phyloP scores from a whole-genome alignment of 2,888 invertebrate species.

The Helicoverpa assulta region DNA sequence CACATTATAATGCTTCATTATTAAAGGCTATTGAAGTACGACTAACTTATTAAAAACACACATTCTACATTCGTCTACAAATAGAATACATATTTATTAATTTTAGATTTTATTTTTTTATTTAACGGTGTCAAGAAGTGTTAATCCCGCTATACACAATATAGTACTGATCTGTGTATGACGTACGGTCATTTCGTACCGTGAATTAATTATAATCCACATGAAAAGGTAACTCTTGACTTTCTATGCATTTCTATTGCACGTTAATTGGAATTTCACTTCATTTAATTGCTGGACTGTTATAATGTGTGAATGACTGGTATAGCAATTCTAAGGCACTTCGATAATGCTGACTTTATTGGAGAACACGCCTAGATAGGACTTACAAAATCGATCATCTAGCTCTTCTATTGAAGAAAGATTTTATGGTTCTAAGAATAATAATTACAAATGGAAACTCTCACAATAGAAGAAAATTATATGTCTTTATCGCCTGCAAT shows the following conservation, averaged over 20 bases:
- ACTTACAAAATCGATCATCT: no score
- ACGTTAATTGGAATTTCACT: constrained; percentile 46
- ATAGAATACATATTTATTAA: background rate
- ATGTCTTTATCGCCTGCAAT: no score
- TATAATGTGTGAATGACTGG: constrained; percentile 31
- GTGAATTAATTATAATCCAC: constrained; percentile 54
- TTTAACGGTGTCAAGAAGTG: constrained; percentile 30
- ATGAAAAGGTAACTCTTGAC: constrained; percentile 36
- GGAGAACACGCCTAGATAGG: no score
- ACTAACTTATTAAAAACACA: no score
- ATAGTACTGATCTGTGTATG: constrained; percentile 48
- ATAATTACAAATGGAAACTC: no score
- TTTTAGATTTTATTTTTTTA: background rate
- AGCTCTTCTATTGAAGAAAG: no score
- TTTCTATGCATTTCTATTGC: constrained; percentile 44
- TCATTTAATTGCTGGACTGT: constrained; percentile 34
- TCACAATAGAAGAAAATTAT: no score
- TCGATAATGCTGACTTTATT: background rate
- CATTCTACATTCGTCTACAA: no score
- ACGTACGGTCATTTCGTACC: constrained; percentile 39
- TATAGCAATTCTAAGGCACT: constrained; percentile 33
- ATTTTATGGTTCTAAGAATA: no score
- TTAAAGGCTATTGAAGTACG: background rate
- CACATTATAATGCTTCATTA: constrained; percentile 12
- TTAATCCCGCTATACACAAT: constrained; percentile 32